phyloP scores from a whole-genome alignment of 2,888 invertebrate species.

The Chironomus riparius region DNA sequence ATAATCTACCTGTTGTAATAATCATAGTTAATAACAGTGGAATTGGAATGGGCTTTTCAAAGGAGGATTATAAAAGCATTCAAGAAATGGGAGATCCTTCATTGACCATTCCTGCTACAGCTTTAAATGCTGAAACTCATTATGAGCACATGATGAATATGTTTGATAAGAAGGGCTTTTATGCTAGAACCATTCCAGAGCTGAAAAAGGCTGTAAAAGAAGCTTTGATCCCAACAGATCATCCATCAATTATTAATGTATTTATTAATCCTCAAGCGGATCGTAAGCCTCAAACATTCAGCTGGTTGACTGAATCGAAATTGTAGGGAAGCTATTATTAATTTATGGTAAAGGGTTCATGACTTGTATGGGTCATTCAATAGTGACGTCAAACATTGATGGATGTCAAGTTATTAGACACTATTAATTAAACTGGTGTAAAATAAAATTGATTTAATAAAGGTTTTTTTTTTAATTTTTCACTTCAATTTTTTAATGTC shows the following conservation, averaged over 20 bases:
- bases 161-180: conserved; percentile 72
- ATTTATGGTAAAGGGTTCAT: background rate
- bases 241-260: conserved; percentile 82
- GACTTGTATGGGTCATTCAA: no score
- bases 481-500: no score
- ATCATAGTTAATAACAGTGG: conserved; percentile 94
- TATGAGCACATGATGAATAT: conserved; percentile 88
- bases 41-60: conserved; percentile 80
- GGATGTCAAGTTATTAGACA: no score
- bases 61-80: conserved; percentile 63
- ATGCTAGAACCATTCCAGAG: conserved; percentile 69
- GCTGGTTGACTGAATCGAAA: conserved; percentile 89
- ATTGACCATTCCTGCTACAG: conserved; percentile 71
- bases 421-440: no score
- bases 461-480: no score
- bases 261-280: conserved; percentile 81
- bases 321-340: conserved; percentile 45
- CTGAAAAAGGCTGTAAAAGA: conserved; percentile 59
- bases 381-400: no score
- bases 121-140: conserved; percentile 64
- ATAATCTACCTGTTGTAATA: conserved; percentile 82
- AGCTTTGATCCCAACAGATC: conserved; percentile 58
- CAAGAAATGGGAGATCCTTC: conserved; percentile 61
- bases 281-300: conserved; percentile 83
- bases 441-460: no score